Percentiles rank a stretch among this genome's conserved stretches.
These are phyloP conservation scores for Venturia canescens DNA, from an alignment of 1,140 invertebrate genomes.

Conservation along the genomic window DNA sequence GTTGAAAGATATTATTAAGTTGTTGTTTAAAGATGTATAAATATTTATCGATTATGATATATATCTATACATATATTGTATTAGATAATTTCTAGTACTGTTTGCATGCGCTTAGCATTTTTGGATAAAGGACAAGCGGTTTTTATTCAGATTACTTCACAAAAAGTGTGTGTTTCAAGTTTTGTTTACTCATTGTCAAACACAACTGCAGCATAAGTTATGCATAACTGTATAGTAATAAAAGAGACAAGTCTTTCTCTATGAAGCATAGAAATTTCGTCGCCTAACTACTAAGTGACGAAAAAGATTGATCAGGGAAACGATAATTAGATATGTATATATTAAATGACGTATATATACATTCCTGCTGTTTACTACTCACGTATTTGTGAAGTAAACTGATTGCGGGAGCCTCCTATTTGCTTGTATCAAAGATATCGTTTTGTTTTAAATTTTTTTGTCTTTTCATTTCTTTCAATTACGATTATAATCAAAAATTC, in stretches of 20 bases:
- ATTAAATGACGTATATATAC: background rate
- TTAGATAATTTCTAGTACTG: constrained; percentile 62
- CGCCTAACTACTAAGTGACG: constrained; percentile 52
- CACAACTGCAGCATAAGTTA: constrained; percentile 54
- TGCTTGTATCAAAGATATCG: constrained; percentile 43
- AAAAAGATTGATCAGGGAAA: background rate
- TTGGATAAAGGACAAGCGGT: constrained; percentile 60
- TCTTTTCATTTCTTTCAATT: background rate
- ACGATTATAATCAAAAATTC: background rate
- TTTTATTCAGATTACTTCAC: constrained; percentile 56
- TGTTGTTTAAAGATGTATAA: constrained; percentile 31
- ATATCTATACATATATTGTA: constrained; percentile 45
- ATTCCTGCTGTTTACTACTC: constrained; percentile 39
- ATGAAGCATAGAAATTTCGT: constrained; percentile 59
- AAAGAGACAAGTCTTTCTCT: constrained; percentile 45
- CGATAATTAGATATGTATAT: background rate
- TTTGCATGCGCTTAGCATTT: constrained; percentile 66
- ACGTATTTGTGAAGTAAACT: constrained; percentile 49
- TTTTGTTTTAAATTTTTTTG: constrained; percentile 21
- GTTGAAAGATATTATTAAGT: constrained; percentile 20
- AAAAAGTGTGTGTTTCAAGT: background rate
- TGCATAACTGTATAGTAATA: constrained; percentile 3
- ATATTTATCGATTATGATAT: constrained; percentile 45
- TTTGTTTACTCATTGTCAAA: constrained; percentile 51
- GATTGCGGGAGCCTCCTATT: constrained; percentile 44